A percentile compares a stretch with the other conserved stretches of the same genome.
These are phyloP conservation scores for Fratercula arctica DNA, from an alignment of 2,797 vertebrate species.

Conservation along the genomic window DNA sequence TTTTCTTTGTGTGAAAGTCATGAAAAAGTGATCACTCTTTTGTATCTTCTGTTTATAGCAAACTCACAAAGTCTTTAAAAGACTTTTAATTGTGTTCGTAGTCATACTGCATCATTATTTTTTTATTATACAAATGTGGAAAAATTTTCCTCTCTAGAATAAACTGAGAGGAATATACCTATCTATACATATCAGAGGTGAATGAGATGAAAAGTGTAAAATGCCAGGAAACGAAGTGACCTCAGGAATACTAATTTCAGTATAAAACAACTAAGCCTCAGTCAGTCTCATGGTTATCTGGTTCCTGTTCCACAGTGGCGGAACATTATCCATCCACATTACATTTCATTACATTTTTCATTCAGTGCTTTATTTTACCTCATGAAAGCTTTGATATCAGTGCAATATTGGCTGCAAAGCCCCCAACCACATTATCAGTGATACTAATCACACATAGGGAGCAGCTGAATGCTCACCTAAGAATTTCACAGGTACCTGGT, in stretches of 20 bases:
- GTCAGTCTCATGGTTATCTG: neutral
- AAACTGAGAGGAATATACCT: neutral
- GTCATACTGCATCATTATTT: neutral
- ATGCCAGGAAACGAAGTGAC: neutral
- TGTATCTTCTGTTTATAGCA: neutral
- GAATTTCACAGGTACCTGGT: neutral
- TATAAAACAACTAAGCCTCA: neutral
- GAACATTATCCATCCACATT: neutral
- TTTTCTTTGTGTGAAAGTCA: neutral
- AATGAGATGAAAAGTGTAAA: neutral
- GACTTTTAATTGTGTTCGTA: neutral
- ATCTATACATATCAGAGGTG: neutral
- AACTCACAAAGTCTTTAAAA: neutral
- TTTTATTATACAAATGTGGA: neutral
- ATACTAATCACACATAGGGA: neutral
- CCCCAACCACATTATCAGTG: neutral
- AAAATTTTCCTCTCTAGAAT: neutral
- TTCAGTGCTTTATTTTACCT: neutral
- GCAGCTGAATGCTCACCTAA: neutral
- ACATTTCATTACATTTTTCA: neutral
- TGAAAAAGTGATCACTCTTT: neutral
- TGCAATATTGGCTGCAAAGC: neutral
- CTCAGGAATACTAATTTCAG: neutral
- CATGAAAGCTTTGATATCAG: neutral
- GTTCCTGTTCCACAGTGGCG: neutral